Evolutionary conservation across 2,113 vertebrate species (phyloP), one percentile per base, ranked within the genome.

Genomic region (Paradoxurus hermaphroditus): DNA sequence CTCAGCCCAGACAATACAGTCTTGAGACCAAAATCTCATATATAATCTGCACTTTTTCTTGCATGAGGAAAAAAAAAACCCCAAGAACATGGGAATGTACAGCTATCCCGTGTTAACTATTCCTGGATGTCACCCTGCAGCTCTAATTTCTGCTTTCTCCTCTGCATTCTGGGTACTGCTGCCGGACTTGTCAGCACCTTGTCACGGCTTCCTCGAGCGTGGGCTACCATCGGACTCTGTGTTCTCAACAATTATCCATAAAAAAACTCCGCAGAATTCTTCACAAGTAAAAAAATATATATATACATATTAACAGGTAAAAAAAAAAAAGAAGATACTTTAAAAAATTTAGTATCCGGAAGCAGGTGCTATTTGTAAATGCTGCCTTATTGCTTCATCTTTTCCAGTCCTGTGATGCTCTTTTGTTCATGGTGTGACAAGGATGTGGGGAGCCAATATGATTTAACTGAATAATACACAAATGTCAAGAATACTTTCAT

Each of bases 161-260:
- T 98, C 81, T 95, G 98, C 97, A 96, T 98, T 98, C 96, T 98
- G 98, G 98, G 98, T 98, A 92, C 86, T 89, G 96, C 98, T 98
- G 97, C 98, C 86, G 98, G 98, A 98, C 98, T 98, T 98, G 98
- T 99, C 98, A 99, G 98, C 98, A 99, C 98, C 75, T 98, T 99
- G 98, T 98, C 98, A 99, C 67, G 4, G 77, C 97, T 98, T 97
- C 98, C 97, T 98, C 97, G 94, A 98, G 98, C 97, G 97, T 91
- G 2, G 98, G 98, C 98, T 98, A 98, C 98, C 98, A 93, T 96
- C 18, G 97, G 98, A 97, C 98, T 98, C 97, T 90, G 83, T 70
- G 59, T 67, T 95, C 97, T 90, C 97, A 96, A 97, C 97, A 98
- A 97, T 98, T 97, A 97, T 79, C 95, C 97, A 94, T 83, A 73